Conservation (phyloP, 2,888 invertebrate genomes). For the Sinelater perroti region DNA sequence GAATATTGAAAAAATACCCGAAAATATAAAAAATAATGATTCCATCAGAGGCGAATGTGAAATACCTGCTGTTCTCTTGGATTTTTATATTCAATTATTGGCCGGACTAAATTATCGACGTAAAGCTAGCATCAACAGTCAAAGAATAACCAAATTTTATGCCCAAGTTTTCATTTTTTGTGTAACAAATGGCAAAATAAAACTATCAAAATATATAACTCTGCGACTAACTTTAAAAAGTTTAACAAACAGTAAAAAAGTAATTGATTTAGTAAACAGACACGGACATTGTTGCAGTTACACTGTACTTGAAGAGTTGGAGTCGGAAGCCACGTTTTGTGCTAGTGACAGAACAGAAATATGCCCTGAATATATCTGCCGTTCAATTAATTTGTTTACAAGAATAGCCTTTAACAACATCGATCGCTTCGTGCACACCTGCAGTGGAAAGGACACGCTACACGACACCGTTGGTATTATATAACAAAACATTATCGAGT, state of each 20-base stretch:
- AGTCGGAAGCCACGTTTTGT: slow-evolving; percentile 33
- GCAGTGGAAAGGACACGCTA: slow-evolving; percentile 34
- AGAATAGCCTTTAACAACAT: slow-evolving; percentile 38
- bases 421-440: slow-evolving; percentile 33
- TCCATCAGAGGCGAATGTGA: no score
- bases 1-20: no score
- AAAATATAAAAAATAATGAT: no score
- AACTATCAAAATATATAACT: slow-evolving; percentile 45
- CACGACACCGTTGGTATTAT: slow-evolving; percentile 39
- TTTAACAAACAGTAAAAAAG: slow-evolving; percentile 47
- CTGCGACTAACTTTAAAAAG: slow-evolving; percentile 51
- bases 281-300: slow-evolving; percentile 49
- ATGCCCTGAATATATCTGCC: slow-evolving; percentile 35
- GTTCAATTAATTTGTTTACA: slow-evolving; percentile 27
- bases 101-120: no score
- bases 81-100: no score
- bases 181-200: slow-evolving; percentile 42
- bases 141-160: no score
- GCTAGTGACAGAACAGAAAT: slow-evolving; percentile 11
- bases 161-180: slow-evolving; percentile 43
- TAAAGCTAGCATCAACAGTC: no score
- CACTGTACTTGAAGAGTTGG: slow-evolving; percentile 41
- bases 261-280: slow-evolving; percentile 48
- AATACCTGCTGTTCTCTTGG: no score
- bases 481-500: slow-evolving; percentile 34